Percentiles rank a stretch among this genome's conserved stretches.
phyloP scores from a whole-genome alignment of 2,797 vertebrate genomes.

The Somateria mollissima region DNA sequence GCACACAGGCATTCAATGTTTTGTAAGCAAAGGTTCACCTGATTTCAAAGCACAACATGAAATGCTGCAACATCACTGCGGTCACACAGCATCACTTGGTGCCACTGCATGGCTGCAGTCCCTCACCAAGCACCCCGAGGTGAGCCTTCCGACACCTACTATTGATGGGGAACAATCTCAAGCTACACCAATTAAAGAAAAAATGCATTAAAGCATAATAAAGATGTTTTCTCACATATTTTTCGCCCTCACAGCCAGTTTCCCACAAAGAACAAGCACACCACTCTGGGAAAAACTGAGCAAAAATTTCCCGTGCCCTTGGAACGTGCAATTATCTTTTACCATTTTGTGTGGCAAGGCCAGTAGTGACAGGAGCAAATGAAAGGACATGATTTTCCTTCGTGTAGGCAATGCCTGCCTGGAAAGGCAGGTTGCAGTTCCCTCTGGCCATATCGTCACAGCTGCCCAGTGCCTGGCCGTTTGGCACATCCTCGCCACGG shows the following conservation, averaged over 20 bases:
- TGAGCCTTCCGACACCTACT: not conserved
- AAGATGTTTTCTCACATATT: not conserved
- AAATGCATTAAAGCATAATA: no score
- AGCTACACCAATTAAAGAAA: not conserved
- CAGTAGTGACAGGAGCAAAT: not conserved
- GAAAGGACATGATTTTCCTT: not conserved
- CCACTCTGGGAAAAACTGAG: fast-evolving
- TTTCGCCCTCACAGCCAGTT: not conserved
- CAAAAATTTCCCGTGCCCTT: not conserved
- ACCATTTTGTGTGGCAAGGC: not conserved
- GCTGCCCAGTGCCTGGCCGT: not conserved
- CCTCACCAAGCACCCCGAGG: not conserved
- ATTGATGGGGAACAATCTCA: not conserved
- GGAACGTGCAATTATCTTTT: not conserved
- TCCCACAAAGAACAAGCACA: not conserved
- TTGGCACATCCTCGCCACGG: not conserved
- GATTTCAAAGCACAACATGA: not conserved
- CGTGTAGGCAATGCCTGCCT: not conserved
- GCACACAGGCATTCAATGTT: fast-evolving
- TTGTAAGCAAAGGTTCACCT: not conserved
- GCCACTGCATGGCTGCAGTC: not conserved
- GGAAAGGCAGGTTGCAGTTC: not conserved
- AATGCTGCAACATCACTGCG: fast-evolving
- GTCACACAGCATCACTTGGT: fast-evolving
- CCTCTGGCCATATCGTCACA: not conserved